Conservation (phyloP, 2,888 invertebrate genomes). For the Sceliomorpha sp. region DNA sequence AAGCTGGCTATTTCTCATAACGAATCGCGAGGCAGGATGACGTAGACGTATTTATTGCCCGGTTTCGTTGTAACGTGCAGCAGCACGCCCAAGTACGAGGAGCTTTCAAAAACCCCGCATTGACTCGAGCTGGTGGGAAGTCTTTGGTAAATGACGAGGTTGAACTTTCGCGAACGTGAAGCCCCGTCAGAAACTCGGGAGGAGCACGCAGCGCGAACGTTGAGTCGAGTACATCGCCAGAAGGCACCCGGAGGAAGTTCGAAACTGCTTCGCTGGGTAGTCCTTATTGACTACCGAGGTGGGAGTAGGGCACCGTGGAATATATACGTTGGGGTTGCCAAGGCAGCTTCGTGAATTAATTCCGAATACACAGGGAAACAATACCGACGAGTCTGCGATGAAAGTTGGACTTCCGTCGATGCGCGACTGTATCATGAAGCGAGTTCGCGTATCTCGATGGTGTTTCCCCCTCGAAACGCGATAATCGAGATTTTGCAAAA, state of each 20-base stretch:
- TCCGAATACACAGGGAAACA: slow-evolving; percentile 64
- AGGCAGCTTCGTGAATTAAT: slow-evolving; percentile 77
- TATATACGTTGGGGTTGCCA: slow-evolving; percentile 66
- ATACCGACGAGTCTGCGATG: slow-evolving; percentile 30
- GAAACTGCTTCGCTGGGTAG: slow-evolving; percentile 73
- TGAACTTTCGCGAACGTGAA: slow-evolving; percentile 41
- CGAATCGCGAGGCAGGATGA: neutral
- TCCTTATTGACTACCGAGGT: slow-evolving; percentile 74
- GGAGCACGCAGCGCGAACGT: slow-evolving; percentile 52
- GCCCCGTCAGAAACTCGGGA: slow-evolving; percentile 54
- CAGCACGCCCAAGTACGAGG: slow-evolving; percentile 34
- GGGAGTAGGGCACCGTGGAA: slow-evolving; percentile 64
- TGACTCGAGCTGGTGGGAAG: slow-evolving; percentile 49
- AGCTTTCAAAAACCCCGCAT: slow-evolving; percentile 46
- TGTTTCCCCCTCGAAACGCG: too few relatives aligned
- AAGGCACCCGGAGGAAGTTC: slow-evolving; percentile 65
- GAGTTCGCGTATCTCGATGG: slow-evolving; percentile 14
- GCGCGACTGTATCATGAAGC: neutral
- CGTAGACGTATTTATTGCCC: slow-evolving; percentile 19
- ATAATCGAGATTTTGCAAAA: neutral
- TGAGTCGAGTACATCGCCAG: slow-evolving; percentile 65
- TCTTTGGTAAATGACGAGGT: slow-evolving; percentile 57
- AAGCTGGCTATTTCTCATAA: too few relatives aligned
- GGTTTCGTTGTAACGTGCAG: slow-evolving; percentile 22
- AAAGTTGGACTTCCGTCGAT: slow-evolving; percentile 4